These are phyloP conservation scores for Eufriesea mexicana DNA, from an alignment of 1,140 invertebrate species.

Conservation along the genomic window DNA sequence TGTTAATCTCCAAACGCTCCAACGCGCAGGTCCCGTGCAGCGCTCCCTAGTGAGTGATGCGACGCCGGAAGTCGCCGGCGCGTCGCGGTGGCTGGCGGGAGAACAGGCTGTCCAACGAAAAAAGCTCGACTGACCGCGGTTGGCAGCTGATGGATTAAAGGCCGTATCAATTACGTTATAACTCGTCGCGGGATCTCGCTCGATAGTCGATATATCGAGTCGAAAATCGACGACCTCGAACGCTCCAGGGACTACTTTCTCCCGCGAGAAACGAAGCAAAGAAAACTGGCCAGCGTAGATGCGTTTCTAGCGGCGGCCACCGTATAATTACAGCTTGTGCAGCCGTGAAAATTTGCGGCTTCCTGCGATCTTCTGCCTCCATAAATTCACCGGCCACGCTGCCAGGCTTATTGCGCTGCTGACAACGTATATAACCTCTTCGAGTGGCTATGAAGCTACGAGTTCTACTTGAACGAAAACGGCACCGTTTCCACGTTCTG, in stretches of 20 bases:
- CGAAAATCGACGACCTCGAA: too few species aligned
- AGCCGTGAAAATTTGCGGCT: slow-evolving; percentile 58
- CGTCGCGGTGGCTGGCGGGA: not conserved
- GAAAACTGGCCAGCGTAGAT: not conserved
- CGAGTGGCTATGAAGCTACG: not conserved
- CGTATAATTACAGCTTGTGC: slow-evolving; percentile 48
- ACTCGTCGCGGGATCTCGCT: too few species aligned
- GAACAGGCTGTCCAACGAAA: not conserved
- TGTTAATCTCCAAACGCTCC: not conserved
- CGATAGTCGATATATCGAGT: too few species aligned
- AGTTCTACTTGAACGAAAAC: slow-evolving; percentile 12
- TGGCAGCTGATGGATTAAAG: not conserved
- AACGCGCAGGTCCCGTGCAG: not conserved
- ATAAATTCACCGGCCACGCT: slow-evolving; percentile 44
- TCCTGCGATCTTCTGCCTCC: slow-evolving; percentile 47
- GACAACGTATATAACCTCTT: not conserved
- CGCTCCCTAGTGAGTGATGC: not conserved
- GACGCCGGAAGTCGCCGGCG: not conserved
- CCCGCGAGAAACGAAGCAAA: not conserved
- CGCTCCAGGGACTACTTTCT: slow-evolving; percentile 1
- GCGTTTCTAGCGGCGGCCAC: slow-evolving; percentile 8
- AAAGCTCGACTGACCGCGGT: not conserved
- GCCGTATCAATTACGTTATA: too few species aligned
- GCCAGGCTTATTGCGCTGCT: not conserved
- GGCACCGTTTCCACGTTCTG: not conserved